Conservation (phyloP, 2,797 vertebrate genomes). For the Liasis olivaceus region DNA sequence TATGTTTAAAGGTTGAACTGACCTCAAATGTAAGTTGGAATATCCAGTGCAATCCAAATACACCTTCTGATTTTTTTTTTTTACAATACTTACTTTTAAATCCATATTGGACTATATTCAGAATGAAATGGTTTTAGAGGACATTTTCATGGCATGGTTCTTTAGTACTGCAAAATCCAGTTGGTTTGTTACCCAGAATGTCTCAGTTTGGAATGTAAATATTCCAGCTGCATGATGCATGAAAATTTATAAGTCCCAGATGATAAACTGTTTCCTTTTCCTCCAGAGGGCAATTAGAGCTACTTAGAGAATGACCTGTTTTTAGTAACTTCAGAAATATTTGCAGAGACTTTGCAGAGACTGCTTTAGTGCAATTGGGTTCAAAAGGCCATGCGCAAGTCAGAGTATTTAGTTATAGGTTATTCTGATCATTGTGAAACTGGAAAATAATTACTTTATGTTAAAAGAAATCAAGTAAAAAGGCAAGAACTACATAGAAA, state of each 20-base stretch:
- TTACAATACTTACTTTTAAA: not conserved
- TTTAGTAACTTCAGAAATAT: not conserved
- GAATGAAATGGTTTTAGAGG: not conserved
- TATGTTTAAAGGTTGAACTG: not conserved
- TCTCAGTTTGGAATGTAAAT: not conserved
- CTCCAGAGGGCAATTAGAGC: not conserved
- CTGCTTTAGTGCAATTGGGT: not conserved
- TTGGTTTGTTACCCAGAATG: not conserved
- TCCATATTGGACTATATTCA: not conserved
- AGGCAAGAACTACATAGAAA: not conserved
- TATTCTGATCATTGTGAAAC: not conserved
- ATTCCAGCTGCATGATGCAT: not conserved
- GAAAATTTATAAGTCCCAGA: not conserved
- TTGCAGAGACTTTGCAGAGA: not conserved
- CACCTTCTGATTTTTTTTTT: not conserved
- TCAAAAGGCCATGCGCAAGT: not conserved
- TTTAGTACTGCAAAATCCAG: not conserved
- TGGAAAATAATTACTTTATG: not conserved
- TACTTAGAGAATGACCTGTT: not conserved
- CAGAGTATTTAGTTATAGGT: not conserved
- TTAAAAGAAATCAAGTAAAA: not conserved
- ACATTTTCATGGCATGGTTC: not conserved
- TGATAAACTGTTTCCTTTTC: not conserved
- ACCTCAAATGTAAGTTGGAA: not conserved
- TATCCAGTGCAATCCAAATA: not conserved